Evolutionary conservation across 53 echinoderm and acorn worm species (phyloP).

Genomic region (Echinometra lucunter): DNA sequence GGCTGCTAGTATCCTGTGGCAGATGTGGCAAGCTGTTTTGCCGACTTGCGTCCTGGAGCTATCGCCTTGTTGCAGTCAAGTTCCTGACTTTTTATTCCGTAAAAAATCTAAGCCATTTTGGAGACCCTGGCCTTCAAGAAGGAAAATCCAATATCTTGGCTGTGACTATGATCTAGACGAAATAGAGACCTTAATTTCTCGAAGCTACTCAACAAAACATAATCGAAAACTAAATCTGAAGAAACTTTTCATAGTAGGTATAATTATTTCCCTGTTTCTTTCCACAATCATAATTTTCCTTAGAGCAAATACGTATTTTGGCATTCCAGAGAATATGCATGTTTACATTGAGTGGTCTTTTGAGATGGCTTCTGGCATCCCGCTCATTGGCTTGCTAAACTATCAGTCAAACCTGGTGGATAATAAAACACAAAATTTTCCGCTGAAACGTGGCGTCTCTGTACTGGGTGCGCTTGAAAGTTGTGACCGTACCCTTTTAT

Average conservation of each 20-base stretch:
- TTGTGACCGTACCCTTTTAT: not conserved
- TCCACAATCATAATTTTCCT: not conserved
- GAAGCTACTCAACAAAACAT: not conserved
- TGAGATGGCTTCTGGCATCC: not conserved
- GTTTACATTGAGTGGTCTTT: not conserved
- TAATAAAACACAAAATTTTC: not conserved
- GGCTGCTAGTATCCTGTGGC: not conserved
- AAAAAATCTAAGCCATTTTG: not conserved
- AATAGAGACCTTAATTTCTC: not conserved
- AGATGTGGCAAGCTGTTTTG: not conserved
- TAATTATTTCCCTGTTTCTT: not conserved
- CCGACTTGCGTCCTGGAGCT: not conserved
- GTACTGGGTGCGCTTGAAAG: not conserved
- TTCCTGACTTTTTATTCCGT: not conserved
- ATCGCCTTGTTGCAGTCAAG: not conserved
- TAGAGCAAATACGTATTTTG: not conserved
- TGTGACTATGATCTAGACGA: not conserved
- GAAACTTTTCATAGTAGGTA: not conserved
- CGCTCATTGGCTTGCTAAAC: not conserved
- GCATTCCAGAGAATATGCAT: not conserved
- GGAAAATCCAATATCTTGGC: too few species aligned
- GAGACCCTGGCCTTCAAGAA: not conserved
- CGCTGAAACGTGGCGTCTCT: not conserved
- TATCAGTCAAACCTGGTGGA: not conserved
- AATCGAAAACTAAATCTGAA: not conserved